Conservation (phyloP, 2,797 vertebrate genomes). For the Pachyuromys duprasi region DNA sequence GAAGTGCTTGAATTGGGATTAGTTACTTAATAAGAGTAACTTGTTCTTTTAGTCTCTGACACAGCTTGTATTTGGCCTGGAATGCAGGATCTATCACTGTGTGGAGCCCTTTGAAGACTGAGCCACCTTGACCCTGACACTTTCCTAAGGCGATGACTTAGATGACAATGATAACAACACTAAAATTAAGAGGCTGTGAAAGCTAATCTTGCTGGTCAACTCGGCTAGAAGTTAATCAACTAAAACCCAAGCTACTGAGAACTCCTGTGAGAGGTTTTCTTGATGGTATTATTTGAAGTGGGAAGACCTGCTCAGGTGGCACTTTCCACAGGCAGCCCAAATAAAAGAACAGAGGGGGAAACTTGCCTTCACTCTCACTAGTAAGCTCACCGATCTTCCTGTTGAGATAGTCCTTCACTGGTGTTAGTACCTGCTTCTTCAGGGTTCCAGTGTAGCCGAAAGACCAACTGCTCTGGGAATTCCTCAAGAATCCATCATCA, state of each 20-base stretch:
- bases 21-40: conserved; percentile 64
- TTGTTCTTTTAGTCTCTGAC: conserved; percentile 62
- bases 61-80: conserved; percentile 37
- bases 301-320: neutral
- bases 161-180: neutral
- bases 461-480: neutral
- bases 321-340: neutral
- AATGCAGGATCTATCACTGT: conserved; percentile 33
- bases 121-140: conserved; percentile 62
- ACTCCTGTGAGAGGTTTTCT: neutral
- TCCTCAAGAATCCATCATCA: neutral
- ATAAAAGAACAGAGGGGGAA: neutral
- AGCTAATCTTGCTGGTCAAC: neutral
- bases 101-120: conserved; percentile 7
- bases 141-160: neutral
- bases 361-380: neutral
- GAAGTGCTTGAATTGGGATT: conserved; percentile 70
- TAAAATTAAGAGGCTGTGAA: neutral
- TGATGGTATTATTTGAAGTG: neutral
- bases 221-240: neutral
- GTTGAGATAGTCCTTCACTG: neutral
- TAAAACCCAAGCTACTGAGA: neutral
- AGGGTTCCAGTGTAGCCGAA: neutral
- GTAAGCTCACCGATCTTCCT: neutral
- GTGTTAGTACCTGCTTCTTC: neutral